phyloP scores from a whole-genome alignment of 2,113 vertebrate genomes.

The Oreocharis arfaki region DNA sequence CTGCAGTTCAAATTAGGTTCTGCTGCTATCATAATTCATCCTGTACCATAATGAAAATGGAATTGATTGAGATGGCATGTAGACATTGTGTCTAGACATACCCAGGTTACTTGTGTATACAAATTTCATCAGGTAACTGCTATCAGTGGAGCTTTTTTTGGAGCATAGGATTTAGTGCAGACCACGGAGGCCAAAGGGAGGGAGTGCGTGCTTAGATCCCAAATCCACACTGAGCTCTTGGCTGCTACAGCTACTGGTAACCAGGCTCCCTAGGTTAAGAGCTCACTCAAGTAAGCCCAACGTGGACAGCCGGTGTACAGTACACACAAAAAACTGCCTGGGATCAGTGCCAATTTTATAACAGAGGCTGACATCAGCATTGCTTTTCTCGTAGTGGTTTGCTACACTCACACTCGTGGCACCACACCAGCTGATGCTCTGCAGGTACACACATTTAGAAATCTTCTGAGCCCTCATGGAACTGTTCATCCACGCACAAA shows the following conservation, averaged over 20 bases:
- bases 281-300: background rate
- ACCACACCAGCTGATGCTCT: background rate
- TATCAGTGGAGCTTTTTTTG: background rate
- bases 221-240: background rate
- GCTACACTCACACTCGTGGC: background rate
- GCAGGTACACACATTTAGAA: rapidly evolving
- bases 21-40: slow-evolving; percentile 4
- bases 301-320: too few species aligned
- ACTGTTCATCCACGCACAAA: background rate
- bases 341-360: rapidly evolving
- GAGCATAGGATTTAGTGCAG: background rate
- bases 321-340: rapidly evolving
- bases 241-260: background rate
- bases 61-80: background rate
- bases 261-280: background rate
- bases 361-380: background rate
- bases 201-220: background rate
- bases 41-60: background rate
- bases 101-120: background rate
- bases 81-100: background rate
- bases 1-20: slow-evolving; percentile 34
- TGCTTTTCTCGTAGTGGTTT: background rate
- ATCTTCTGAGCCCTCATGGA: background rate
- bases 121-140: background rate
- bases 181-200: rapidly evolving